Base-by-base conservation (phyloP, 2,113 vertebrate species). In the Grammomys dolichurus region DNA sequence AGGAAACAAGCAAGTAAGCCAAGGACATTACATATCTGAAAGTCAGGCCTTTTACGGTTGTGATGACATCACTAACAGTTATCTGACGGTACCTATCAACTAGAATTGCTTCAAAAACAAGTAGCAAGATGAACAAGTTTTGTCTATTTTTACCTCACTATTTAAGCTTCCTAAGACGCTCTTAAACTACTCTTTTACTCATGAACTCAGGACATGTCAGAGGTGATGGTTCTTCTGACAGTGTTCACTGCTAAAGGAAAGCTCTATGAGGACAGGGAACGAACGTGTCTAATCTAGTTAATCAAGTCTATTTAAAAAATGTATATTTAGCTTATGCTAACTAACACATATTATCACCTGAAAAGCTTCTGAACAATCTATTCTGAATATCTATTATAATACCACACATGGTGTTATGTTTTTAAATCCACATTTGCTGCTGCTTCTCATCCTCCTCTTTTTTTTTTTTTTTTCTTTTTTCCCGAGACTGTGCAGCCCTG, bases 101-200 rank as follows among this genome's bases (percentile, higher is more conserved):
- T 22, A 87, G n/a, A 94, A 95, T 77, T 89, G 70, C 92, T 70
- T 94, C 63, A 72, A 90, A 96, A 95, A 89, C 51, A 28, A 82
- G 7, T 2, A 84, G 28, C 28, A 94, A 91, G 80, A 80, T 58
- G 76, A 91, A 48, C 22, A 51, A 4, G 72, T 86, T 88, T 51
- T 12, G 1, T 24, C 54, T 82, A 16, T 40, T 60, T 63, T 43
- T 60, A 78, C 85, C n/a, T 87, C 65, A 92, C 84, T 90, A 2
- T 88, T 90, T 85, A 91, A 88, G 76, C 84, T 63, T 90, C 56
- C 70, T 56, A 70, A 67, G 48, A 40, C 28, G 80, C 90, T 91
- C 28, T 56, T 58, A 36, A 84, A 67, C n/a, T 40, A 76, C 28
- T 43, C 46, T 1, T 51, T 33, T n/a, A 75, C 40, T 73, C 28